Evolutionary conservation across 2,888 invertebrate genomes (phyloP).

Genomic region (Tetragnatha montana): DNA sequence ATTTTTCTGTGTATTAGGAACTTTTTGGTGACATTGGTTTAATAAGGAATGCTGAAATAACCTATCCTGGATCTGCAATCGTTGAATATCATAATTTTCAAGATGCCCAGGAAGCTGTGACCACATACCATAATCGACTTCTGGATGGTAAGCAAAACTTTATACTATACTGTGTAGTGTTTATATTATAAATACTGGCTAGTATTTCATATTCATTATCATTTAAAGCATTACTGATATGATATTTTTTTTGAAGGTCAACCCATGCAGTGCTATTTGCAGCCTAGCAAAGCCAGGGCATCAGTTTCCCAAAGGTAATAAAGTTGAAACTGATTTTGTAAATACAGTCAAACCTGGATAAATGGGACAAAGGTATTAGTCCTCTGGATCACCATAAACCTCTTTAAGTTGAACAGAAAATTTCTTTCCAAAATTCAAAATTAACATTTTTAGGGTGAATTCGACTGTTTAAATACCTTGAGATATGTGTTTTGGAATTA

Average conservation of each 20-base stretch:
- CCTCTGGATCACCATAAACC: too few species aligned
- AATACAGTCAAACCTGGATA: too few species aligned
- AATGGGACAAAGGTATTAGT: too few species aligned
- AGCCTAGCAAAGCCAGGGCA: neutral
- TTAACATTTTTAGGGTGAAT: too few species aligned
- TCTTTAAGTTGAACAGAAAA: too few species aligned
- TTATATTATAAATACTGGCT: neutral
- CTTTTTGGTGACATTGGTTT: slow-evolving; percentile 95
- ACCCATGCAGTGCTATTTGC: slow-evolving; percentile 42
- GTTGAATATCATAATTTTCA: slow-evolving; percentile 90
- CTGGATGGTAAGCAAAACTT: slow-evolving; percentile 82
- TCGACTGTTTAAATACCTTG: too few species aligned
- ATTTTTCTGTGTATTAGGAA: slow-evolving; percentile 80
- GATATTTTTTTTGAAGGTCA: slow-evolving; percentile 31
- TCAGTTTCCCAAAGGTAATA: slow-evolving; percentile 53
- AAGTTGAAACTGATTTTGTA: too few species aligned
- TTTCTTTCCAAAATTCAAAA: too few species aligned
- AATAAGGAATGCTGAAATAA: slow-evolving; percentile 87
- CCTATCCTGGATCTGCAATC: slow-evolving; percentile 91
- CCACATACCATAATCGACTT: slow-evolving; percentile 93
- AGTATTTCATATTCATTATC: neutral
- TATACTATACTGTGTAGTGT: too few species aligned
- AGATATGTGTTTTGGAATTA: too few species aligned
- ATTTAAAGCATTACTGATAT: neutral
- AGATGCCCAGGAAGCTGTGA: slow-evolving; percentile 92